phyloP scores from a whole-genome alignment of 2,797 vertebrate genomes.

The Betta splendens region DNA sequence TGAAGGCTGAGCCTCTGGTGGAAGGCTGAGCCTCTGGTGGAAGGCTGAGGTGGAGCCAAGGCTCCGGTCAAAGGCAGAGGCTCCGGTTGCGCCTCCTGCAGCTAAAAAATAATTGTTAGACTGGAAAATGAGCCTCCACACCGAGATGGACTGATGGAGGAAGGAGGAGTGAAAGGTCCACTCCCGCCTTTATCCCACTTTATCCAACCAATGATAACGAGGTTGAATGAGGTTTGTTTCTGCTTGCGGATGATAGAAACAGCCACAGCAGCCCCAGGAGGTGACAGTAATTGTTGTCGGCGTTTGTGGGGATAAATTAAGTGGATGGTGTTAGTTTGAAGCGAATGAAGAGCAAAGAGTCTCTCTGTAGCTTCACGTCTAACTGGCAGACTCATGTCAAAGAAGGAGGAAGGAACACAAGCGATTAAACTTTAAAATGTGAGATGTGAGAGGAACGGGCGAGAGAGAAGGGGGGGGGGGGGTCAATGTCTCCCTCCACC shows the following conservation, averaged over 20 bases:
- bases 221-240: too few species aligned
- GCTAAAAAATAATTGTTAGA: slow-evolving; percentile 25
- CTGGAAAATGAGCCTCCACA: slow-evolving; percentile 39
- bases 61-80: too few species aligned
- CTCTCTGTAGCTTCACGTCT: background rate
- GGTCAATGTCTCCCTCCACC: background rate
- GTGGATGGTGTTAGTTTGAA: slow-evolving; percentile 24
- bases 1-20: too few species aligned
- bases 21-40: too few species aligned
- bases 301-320: slow-evolving; percentile 27
- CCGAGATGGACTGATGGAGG: slow-evolving; percentile 16
- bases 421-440: background rate
- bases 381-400: background rate
- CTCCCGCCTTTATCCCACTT: too few species aligned
- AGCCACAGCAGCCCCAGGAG: background rate
- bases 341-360: background rate
- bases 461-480: background rate
- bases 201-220: too few species aligned
- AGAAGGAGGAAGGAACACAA: background rate
- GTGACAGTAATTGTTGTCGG: too few species aligned
- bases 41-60: too few species aligned
- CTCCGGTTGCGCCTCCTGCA: slow-evolving; percentile 9
- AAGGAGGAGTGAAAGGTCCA: background rate
- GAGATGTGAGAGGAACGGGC: background rate
- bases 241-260: too few species aligned